Percentiles rank a stretch among this genome's conserved stretches.
Conservation (phyloP, 2,888 invertebrate species). For the Drosophila hawaiiensis region DNA sequence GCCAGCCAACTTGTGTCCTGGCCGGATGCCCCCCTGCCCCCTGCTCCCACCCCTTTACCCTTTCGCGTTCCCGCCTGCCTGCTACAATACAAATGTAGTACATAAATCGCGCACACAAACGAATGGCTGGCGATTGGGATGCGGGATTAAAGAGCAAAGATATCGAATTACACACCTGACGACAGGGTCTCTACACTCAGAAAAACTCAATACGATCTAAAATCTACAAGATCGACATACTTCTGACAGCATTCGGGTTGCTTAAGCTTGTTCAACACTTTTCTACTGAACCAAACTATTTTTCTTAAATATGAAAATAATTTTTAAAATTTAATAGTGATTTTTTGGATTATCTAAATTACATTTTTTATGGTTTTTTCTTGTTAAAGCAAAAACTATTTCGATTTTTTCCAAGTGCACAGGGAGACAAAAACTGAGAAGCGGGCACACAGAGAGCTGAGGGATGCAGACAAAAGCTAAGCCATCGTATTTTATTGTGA, state of each 20-base stretch:
- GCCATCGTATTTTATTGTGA: constrained; percentile 78
- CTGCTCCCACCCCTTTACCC: too few relatives aligned
- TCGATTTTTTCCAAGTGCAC: background rate
- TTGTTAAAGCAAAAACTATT: background rate
- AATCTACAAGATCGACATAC: background rate
- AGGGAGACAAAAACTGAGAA: background rate
- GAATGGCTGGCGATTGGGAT: constrained; percentile 75
- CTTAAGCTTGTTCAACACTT: background rate
- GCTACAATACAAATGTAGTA: constrained; percentile 74
- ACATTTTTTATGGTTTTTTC: background rate
- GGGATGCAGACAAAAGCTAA: constrained; percentile 72
- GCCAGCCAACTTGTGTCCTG: constrained; percentile 41
- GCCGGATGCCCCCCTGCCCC: constrained; percentile 46
- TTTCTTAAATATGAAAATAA: background rate
- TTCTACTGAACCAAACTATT: background rate
- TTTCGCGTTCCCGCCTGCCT: constrained; percentile 3
- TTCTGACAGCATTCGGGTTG: background rate
- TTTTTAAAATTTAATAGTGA: accelerated
- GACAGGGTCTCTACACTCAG: constrained; percentile 41
- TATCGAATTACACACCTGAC: constrained; percentile 85
- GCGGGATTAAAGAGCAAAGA: constrained; percentile 83
- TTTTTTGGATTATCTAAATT: background rate
- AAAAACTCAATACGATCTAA: background rate
- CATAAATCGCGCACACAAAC: constrained; percentile 81
- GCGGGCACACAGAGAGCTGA: background rate